Evolutionary conservation across 2,888 invertebrate genomes (phyloP), one percentile per base, ranked within the genome.

Genomic region (Yponomeuta plumbellus): DNA sequence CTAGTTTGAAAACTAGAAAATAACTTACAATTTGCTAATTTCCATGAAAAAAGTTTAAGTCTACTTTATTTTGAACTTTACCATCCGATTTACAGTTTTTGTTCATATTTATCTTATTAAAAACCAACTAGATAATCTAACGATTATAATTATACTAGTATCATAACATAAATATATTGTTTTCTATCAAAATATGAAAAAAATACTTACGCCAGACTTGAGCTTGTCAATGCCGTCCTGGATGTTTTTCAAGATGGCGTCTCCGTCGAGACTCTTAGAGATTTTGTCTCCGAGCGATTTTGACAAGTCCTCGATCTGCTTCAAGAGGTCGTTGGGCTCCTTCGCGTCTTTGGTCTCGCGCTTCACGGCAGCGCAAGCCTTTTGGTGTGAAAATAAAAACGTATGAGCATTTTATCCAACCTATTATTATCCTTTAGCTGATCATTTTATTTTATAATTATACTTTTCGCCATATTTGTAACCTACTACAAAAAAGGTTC

Each of bases 311-410:
- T 75, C 39, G 0, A 79, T 2, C 22, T 77, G 70, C 13, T 79
- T 76, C 4, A 78, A 4, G 0, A 71, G 70, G 0, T 76, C 75
- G 0, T 77, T 5, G 44, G 70, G 69, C 44, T 73, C 73, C 2
- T 72, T 70, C 22, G 21, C 34, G 3, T 71, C 70, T 0, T 82
- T 78, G 0, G 83, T 77, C 6, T 88, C 88, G 11, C 89, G 87
- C 69, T 83, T 88, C 0, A 88, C 88, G 64, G 81, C 84, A 13
- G 82, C 85, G 23, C 86, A 83, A 3, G 79, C 81, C 86, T 88
- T 8, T 5, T 34, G 34, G 34, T 34, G 71, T 8, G 67, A 65
- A 66, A 62, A 66, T 68, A 57, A 21, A 44, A 58, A 26, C 17
- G 65, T 56, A 57, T 13, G 4, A 56, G 22, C 34, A 62, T 22